phyloP scores from a whole-genome alignment of 2,888 invertebrate genomes.

The Magallana nippona region DNA sequence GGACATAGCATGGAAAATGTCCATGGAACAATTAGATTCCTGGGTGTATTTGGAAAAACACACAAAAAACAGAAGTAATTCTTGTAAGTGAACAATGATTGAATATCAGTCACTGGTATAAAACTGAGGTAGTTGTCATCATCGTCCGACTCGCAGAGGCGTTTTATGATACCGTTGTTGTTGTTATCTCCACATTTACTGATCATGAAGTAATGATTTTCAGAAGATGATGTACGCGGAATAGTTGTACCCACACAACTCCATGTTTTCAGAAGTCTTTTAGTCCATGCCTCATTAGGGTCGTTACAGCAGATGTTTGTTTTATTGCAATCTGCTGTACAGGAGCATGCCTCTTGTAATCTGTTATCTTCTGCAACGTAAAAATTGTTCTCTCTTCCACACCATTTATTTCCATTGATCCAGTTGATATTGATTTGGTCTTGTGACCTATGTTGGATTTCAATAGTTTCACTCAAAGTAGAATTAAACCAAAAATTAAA shows the following conservation, averaged over 20 bases:
- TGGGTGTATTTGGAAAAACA: not conserved
- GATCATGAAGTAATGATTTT: not conserved
- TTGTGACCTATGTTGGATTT: not conserved
- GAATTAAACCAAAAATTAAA: not conserved
- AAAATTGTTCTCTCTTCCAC: not conserved
- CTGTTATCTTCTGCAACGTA: not conserved
- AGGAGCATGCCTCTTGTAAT: not conserved
- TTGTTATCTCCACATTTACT: not conserved
- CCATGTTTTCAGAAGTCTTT: not conserved
- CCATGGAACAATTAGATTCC: not conserved
- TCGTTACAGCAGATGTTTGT: not conserved
- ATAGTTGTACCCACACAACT: not conserved
- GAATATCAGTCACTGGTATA: not conserved
- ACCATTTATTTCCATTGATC: not conserved
- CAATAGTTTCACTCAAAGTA: not conserved
- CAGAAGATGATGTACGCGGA: not conserved
- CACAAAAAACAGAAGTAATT: conserved; percentile 4
- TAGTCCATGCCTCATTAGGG: not conserved
- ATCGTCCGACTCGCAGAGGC: not conserved
- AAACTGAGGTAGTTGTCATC: not conserved
- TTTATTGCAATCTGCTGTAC: not conserved
- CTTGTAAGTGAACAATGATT: not conserved
- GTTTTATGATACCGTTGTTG: not conserved
- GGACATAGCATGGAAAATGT: not conserved
- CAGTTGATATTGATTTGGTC: not conserved